Conservation (phyloP, 2,888 invertebrate species). For the Dolichomitus sp. region DNA sequence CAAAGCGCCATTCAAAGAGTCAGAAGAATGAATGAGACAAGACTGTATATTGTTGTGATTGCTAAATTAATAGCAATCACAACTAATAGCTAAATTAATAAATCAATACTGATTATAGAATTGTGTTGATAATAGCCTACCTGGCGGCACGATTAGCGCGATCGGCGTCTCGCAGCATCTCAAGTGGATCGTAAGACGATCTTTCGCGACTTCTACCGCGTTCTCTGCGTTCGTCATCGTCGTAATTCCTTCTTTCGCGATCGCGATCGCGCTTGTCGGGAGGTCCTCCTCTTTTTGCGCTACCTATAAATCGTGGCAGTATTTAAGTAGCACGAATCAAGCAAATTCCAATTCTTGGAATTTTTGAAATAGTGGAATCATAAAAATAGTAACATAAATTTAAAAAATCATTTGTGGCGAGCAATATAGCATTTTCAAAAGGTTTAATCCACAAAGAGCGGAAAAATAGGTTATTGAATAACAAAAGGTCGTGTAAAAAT, state of each 20-base stretch:
- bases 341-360: neutral
- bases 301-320: slow-evolving; percentile 48
- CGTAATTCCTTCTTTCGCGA: slow-evolving; percentile 74
- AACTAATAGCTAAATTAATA: neutral
- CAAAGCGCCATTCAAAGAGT: neutral
- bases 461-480: too few relatives aligned
- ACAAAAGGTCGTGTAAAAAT: too few relatives aligned
- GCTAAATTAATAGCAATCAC: neutral
- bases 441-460: too few relatives aligned
- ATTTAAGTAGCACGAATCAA: slow-evolving; percentile 5
- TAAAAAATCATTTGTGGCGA: too few relatives aligned
- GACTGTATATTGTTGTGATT: neutral
- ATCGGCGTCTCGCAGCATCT: slow-evolving; percentile 77
- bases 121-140: slow-evolving; percentile 11
- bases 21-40: neutral
- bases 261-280: slow-evolving; percentile 72
- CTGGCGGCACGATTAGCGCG: slow-evolving; percentile 59
- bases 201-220: slow-evolving; percentile 73
- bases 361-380: neutral
- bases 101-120: neutral
- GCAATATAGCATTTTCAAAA: too few relatives aligned
- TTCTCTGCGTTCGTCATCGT: slow-evolving; percentile 70
- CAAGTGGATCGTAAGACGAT: slow-evolving; percentile 81
- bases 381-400: too few relatives aligned
- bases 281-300: slow-evolving; percentile 70